Percentiles rank a stretch among this genome's conserved stretches.
phyloP scores from a whole-genome alignment of 2,888 invertebrate genomes.

The Polyommatus iphigenia region DNA sequence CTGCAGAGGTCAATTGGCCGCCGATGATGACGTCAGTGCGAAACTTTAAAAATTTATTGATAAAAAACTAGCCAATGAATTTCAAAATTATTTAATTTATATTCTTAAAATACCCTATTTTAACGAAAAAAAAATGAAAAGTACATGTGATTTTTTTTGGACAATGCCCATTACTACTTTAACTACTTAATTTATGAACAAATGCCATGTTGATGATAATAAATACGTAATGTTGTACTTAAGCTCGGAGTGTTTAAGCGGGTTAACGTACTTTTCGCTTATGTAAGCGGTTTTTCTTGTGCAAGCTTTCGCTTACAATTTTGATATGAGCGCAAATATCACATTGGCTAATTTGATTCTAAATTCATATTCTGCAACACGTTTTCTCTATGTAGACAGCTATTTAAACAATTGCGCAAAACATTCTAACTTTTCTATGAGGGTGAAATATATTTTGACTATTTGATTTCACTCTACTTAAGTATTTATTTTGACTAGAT shows the following conservation, averaged over 20 bases:
- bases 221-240: conserved; percentile 8
- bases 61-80: too few relatives aligned
- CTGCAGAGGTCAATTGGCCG: too few relatives aligned
- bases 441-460: too few relatives aligned
- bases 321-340: conserved; percentile 42
- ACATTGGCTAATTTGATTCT: conserved; percentile 26
- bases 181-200: neutral
- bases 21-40: too few relatives aligned
- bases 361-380: conserved; percentile 16
- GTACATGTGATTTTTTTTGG: too few relatives aligned
- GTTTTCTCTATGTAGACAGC: neutral
- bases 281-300: conserved; percentile 74
- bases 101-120: too few relatives aligned
- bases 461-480: neutral
- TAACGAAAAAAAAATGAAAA: too few relatives aligned
- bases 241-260: conserved; percentile 56
- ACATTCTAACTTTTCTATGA: neutral
- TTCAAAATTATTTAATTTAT: too few relatives aligned
- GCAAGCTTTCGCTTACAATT: conserved; percentile 63
- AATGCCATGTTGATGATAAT: neutral
- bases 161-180: too few relatives aligned
- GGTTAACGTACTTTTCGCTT: conserved; percentile 69
- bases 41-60: too few relatives aligned
- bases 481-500: too few relatives aligned
- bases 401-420: conserved; percentile 2